Conservation (phyloP, 2,113 vertebrate species). For the Corythoichthys haematopterus region DNA sequence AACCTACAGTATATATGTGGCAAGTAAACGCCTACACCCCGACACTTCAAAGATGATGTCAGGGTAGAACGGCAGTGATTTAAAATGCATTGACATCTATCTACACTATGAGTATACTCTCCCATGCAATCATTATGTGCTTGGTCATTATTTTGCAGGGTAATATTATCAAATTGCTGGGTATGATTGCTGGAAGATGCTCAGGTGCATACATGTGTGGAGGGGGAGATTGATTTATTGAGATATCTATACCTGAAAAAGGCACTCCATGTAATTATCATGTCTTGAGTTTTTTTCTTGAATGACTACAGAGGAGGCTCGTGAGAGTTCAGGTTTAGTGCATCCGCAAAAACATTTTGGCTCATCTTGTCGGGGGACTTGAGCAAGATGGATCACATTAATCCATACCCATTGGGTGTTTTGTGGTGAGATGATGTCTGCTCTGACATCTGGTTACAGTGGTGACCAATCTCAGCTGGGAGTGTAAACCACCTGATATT, state of each 20-base stretch:
- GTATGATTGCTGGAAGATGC: conserved; percentile 27
- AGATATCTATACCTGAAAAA: conserved; percentile 14
- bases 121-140: conserved; percentile 31
- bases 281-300: conserved; percentile 36
- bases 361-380: conserved; percentile 47
- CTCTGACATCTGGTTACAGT: conserved; percentile 21
- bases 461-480: conserved; percentile 41
- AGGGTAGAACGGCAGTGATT: conserved; percentile 43
- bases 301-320: conserved; percentile 20
- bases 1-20: conserved; percentile 55
- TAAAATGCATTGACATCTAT: conserved; percentile 50
- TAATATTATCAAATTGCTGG: conserved; percentile 55
- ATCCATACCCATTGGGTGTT: conserved; percentile 55
- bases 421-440: conserved; percentile 44
- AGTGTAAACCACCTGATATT: conserved; percentile 47
- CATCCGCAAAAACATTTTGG: conserved; percentile 29
- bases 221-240: conserved; percentile 48
- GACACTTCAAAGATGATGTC: conserved; percentile 65
- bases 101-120: conserved; percentile 27
- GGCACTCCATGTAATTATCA: conserved; percentile 49
- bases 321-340: conserved; percentile 1
- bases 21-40: conserved; percentile 40
- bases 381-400: conserved; percentile 62
- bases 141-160: conserved; percentile 34
- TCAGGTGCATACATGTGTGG: conserved; percentile 51